Base-by-base conservation (phyloP, 2,797 vertebrate species). In the Galaxias olidus region DNA sequence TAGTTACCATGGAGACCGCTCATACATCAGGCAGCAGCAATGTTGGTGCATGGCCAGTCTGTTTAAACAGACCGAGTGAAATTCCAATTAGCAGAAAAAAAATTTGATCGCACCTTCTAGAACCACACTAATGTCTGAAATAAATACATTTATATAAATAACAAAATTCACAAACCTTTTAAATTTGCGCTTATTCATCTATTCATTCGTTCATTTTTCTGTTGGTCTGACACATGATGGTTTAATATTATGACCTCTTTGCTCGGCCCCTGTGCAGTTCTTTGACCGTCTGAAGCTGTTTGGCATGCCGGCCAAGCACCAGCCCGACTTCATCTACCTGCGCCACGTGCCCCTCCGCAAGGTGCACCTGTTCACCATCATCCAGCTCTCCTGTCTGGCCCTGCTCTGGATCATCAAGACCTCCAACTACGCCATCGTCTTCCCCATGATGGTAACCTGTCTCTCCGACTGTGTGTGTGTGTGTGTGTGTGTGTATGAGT, bases 301-400 rank as follows among this genome's bases (percentile, higher is more conserved):
- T 69, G 93, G 94, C 85, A 99, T 99, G 98, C 98, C 98, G 14
- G 92, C 97, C 68, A 99, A 99, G 85, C 98, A 99, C 74, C 98
- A 99, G 81, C 98, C 98, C 2, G 98, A 99, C 83, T 99, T 99
- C 84, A 99, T 99, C 91, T 99, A 99, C 76, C 90, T 99, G 81
- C 94, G 98, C n/a, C 96, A 99, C 4, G 98, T 99, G 65, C 98
- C 98, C 1, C 91, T 99, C 75, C 92, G 98, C 84, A 99, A 99
- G 84, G 97, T 98, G 9, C 98, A 99, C 80, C 93, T 99, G 81
- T 99, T 99, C 87, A 99, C 98, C 67, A 76, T 98, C 78, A 69
- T 99, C 86, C 98, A 99, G 83, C 93, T 98, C 78, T 96, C 86
- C 80, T 99, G 96, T 77, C 91, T 99, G 64, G 87, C 92, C 51